Percentiles rank a stretch among this genome's conserved stretches.
These are phyloP conservation scores for Entomobrya proxima DNA, from an alignment of 2,888 invertebrate genomes.

Conservation along the genomic window DNA sequence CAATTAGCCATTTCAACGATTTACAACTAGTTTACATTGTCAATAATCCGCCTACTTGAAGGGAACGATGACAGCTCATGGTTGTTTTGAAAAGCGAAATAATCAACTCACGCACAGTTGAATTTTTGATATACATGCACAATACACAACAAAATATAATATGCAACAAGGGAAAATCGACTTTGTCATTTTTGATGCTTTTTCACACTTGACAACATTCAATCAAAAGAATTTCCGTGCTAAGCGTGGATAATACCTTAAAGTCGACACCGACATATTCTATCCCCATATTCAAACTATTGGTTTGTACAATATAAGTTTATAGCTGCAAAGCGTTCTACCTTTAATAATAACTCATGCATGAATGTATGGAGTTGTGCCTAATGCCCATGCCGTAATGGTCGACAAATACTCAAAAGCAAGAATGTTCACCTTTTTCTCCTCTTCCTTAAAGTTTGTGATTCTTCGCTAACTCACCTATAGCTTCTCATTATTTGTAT, in stretches of 20 bases:
- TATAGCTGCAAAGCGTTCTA: too few relatives aligned
- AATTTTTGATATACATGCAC: conserved; percentile 56
- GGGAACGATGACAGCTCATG: conserved; percentile 67
- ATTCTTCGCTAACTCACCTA: too few relatives aligned
- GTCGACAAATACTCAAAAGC: too few relatives aligned
- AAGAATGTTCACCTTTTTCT: too few relatives aligned
- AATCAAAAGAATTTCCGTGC: conserved; percentile 64
- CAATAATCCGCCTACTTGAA: conserved; percentile 69
- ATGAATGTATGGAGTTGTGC: too few relatives aligned
- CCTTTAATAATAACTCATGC: too few relatives aligned
- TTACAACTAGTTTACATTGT: conserved; percentile 63
- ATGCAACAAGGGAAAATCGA: conserved; percentile 38
- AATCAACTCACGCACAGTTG: conserved; percentile 64
- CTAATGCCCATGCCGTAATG: too few relatives aligned
- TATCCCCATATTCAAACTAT: neutral
- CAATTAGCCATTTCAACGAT: conserved; percentile 59
- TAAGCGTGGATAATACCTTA: conserved; percentile 23
- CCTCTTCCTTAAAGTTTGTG: too few relatives aligned
- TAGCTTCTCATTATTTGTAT: too few relatives aligned
- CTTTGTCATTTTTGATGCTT: conserved; percentile 58
- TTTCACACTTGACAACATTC: conserved; percentile 68
- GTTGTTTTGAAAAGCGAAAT: conserved; percentile 67
- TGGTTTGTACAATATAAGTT: too few relatives aligned
- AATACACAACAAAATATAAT: neutral
- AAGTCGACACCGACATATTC: neutral